Conservation (phyloP, 2,113 vertebrate species). For the Neolamprologus modestus region DNA sequence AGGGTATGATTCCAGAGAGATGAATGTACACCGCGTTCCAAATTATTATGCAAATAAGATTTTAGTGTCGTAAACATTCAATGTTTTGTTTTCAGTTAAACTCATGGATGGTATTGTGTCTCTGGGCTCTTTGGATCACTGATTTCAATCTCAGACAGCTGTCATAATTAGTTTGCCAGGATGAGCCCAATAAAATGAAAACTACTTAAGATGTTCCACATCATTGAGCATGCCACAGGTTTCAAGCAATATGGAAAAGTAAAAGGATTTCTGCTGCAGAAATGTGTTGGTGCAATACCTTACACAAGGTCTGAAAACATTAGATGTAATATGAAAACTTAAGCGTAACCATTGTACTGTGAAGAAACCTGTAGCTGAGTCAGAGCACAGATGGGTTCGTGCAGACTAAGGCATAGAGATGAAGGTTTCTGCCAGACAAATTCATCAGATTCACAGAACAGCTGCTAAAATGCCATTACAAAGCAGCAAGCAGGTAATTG, state of each 20-base stretch:
- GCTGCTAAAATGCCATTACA: background rate
- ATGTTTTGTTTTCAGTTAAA: background rate
- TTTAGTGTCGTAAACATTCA: background rate
- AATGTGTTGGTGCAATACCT: background rate
- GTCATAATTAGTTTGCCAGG: background rate
- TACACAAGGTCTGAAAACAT: background rate
- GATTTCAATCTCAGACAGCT: background rate
- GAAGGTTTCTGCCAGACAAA: background rate
- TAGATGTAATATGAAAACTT: background rate
- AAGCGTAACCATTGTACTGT: accelerated
- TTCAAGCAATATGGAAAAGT: background rate
- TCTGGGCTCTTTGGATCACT: background rate
- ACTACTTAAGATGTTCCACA: background rate
- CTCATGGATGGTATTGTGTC: background rate
- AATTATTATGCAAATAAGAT: background rate
- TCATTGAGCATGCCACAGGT: background rate
- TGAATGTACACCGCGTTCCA: accelerated
- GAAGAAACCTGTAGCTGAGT: background rate
- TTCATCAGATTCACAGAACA: background rate
- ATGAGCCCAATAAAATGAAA: background rate
- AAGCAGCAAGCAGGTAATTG: background rate
- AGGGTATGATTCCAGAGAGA: background rate
- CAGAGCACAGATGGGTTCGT: background rate
- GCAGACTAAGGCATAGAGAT: background rate
- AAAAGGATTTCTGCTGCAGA: background rate